Percentiles rank a stretch among this genome's conserved stretches.
Conservation (phyloP, 2,797 vertebrate genomes). For the Microctenopoma stevenorrisi region DNA sequence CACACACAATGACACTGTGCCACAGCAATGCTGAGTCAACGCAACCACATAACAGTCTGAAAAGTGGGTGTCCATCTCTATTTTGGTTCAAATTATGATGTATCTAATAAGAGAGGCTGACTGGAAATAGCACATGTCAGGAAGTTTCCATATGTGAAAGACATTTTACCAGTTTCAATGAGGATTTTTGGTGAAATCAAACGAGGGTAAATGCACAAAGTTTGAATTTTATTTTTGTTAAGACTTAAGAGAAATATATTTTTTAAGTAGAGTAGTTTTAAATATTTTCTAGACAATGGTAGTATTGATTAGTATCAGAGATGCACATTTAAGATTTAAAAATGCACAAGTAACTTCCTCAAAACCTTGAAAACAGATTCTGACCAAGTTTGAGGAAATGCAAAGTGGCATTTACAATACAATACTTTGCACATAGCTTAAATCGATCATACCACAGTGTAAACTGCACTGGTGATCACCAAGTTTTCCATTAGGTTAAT, state of each 20-base stretch:
- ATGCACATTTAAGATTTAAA: too few relatives aligned
- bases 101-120: slow-evolving; percentile 31
- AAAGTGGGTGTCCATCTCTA: slow-evolving; percentile 35
- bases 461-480: neutral
- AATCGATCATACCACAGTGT: neutral
- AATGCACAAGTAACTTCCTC: too few relatives aligned
- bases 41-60: slow-evolving; percentile 41
- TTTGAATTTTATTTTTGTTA: too few relatives aligned
- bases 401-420: neutral
- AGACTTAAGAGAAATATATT: too few relatives aligned
- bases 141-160: slow-evolving; percentile 18
- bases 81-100: slow-evolving; percentile 48
- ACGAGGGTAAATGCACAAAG: too few relatives aligned
- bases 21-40: slow-evolving; percentile 36
- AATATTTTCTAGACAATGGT: too few relatives aligned
- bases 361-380: too few relatives aligned
- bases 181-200: neutral
- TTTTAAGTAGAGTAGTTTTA: too few relatives aligned
- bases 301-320: too few relatives aligned
- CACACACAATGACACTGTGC: slow-evolving; percentile 5
- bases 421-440: neutral
- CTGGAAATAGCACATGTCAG: slow-evolving; percentile 34
- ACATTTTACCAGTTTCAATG: neutral
- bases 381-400: too few relatives aligned
- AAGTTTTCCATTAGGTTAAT: neutral